phyloP scores from a whole-genome alignment of 2,888 invertebrate species.

The Xiphydria camelus region DNA sequence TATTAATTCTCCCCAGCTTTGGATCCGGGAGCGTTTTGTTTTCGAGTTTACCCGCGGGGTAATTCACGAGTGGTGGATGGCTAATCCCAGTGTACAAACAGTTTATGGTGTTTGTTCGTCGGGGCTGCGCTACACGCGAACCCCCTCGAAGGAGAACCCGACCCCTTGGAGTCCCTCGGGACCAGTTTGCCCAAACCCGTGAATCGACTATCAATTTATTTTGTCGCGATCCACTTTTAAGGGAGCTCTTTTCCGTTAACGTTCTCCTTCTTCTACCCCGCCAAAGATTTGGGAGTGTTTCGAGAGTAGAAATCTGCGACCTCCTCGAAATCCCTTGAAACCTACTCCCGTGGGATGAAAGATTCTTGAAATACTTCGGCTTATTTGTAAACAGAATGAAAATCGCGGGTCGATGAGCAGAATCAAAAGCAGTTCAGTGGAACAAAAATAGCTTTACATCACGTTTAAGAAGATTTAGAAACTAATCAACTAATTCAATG shows the following conservation, averaged over 20 bases:
- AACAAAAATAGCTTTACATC: not conserved
- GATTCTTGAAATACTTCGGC: too few relatives aligned
- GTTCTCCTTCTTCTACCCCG: not conserved
- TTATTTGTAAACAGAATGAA: too few relatives aligned
- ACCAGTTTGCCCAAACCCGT: conserved; percentile 49
- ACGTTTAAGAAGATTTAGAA: not conserved
- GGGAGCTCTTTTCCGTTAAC: conserved; percentile 13
- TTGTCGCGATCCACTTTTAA: conserved; percentile 42
- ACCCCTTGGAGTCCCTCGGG: conserved; percentile 42
- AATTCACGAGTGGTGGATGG: conserved; percentile 37
- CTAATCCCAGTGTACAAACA: conserved; percentile 53
- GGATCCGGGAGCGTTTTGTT: conserved; percentile 12
- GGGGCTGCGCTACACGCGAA: conserved; percentile 14
- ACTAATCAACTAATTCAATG: too few relatives aligned
- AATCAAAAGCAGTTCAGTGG: too few relatives aligned
- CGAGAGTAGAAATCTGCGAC: conserved; percentile 22
- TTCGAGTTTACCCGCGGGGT: conserved; percentile 30
- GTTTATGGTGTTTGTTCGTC: conserved; percentile 51
- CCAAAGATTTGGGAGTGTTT: conserved; percentile 11
- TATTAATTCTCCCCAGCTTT: not conserved
- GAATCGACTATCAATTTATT: conserved; percentile 55
- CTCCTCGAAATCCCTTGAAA: too few relatives aligned
- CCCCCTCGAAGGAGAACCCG: conserved; percentile 9
- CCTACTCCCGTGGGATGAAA: too few relatives aligned
- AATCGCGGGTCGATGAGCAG: conserved; percentile 10